Evolutionary conservation across 2,888 invertebrate species (phyloP).

Genomic region (Trichopoda pennipes): DNA sequence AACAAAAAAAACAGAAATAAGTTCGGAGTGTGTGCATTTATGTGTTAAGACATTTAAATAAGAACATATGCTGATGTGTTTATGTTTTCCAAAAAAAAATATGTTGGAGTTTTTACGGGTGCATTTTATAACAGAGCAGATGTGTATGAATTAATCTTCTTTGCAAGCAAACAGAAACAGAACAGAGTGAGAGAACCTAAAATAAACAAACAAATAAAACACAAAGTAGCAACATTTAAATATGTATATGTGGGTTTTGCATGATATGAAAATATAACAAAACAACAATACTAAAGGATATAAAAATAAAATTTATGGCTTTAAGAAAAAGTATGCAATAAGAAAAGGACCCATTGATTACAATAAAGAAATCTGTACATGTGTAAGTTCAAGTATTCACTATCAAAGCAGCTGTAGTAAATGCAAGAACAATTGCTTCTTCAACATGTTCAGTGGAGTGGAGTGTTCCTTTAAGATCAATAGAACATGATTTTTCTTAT

Average conservation of each 20-base stretch:
- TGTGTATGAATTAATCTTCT: constrained; percentile 62
- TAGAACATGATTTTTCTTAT: too few species aligned
- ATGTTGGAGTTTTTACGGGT: constrained; percentile 29
- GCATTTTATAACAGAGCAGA: constrained; percentile 49
- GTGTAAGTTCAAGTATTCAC: too few species aligned
- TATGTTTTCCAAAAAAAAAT: constrained; percentile 12
- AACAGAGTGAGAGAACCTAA: constrained; percentile 3
- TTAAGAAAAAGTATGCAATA: too few species aligned
- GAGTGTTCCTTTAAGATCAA: too few species aligned
- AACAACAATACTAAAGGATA: neutral
- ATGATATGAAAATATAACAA: neutral
- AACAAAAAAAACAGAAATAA: too few species aligned
- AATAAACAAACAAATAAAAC: constrained; percentile 35
- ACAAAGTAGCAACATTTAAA: constrained; percentile 28
- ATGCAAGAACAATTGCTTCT: too few species aligned
- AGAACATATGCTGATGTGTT: constrained; percentile 16
- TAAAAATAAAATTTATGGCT: too few species aligned
- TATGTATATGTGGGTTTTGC: neutral
- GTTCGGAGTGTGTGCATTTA: constrained; percentile 38
- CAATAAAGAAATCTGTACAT: too few species aligned
- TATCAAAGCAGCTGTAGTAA: too few species aligned
- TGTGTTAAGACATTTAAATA: constrained; percentile 47
- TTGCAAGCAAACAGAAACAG: constrained; percentile 15
- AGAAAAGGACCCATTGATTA: too few species aligned
- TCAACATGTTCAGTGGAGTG: too few species aligned